Conservation (phyloP, 2,888 invertebrate genomes). For the Helicoverpa assulta region DNA sequence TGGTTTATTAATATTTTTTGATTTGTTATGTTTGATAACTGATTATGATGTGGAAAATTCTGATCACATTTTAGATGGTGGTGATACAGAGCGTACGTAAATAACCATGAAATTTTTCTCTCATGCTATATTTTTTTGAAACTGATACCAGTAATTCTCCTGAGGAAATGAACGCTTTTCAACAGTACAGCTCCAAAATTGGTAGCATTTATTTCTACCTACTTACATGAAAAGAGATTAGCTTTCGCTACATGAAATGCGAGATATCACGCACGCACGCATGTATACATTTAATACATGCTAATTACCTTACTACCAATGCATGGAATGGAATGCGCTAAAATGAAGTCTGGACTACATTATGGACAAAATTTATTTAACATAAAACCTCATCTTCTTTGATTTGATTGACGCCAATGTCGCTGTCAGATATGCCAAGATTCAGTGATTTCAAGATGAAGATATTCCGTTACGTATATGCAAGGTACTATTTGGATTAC, state of each 20-base stretch:
- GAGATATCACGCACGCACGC: not conserved
- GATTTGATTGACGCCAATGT: slow-evolving; percentile 1
- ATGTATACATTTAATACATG: not conserved
- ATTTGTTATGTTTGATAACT: not conserved
- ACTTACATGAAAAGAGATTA: not conserved
- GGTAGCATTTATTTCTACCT: not conserved
- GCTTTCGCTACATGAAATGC: not conserved
- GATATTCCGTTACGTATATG: not conserved
- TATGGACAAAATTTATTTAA: too few species aligned
- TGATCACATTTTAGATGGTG: not conserved
- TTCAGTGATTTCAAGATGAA: slow-evolving; percentile 1
- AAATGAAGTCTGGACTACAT: too few species aligned
- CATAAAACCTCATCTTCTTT: not conserved
- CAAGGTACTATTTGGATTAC: not conserved
- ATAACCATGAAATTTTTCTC: not conserved
- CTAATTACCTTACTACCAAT: not conserved
- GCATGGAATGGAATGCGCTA: too few species aligned
- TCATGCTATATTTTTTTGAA: not conserved
- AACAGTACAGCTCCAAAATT: not conserved
- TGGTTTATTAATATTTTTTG: not conserved
- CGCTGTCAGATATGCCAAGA: not conserved
- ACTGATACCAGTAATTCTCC: not conserved
- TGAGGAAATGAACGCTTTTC: not conserved
- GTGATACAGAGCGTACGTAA: not conserved
- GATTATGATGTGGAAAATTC: not conserved